phyloP scores from a whole-genome alignment of 2,888 invertebrate species.

The Cyaniris semiargus region DNA sequence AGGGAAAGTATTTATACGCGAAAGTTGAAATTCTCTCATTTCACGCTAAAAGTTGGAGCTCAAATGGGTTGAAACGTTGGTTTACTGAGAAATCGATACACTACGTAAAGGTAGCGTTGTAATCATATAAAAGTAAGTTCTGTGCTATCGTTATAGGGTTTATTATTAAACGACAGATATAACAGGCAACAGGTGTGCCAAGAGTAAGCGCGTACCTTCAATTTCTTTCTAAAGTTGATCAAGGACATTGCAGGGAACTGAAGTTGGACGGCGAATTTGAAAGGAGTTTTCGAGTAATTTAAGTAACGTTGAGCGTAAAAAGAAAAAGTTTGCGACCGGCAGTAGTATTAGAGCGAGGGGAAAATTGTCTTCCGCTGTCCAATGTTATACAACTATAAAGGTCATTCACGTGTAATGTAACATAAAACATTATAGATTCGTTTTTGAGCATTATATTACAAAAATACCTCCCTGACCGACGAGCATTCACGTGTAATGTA shows the following conservation, averaged over 20 bases:
- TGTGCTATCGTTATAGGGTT: neutral
- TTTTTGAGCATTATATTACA: too few relatives aligned
- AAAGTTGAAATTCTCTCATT: neutral
- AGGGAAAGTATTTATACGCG: neutral
- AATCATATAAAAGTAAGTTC: neutral
- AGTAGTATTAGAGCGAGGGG: neutral
- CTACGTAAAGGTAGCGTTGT: neutral
- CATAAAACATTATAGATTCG: too few relatives aligned
- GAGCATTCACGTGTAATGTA: too few relatives aligned
- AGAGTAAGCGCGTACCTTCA: neutral
- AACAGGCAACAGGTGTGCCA: constrained; percentile 4
- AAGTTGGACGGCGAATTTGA: neutral
- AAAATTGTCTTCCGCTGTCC: neutral
- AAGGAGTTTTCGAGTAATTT: constrained; percentile 15
- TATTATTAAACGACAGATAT: constrained; percentile 4
- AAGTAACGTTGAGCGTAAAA: neutral
- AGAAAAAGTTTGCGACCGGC: neutral
- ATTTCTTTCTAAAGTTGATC: constrained; percentile 3
- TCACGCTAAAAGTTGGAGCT: neutral
- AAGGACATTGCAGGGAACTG: neutral
- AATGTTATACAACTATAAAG: neutral
- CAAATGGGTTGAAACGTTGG: constrained; percentile 7
- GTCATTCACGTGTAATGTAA: too few relatives aligned
- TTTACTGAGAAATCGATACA: constrained; percentile 13
- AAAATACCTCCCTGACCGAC: too few relatives aligned